phyloP scores from a whole-genome alignment of 2,888 invertebrate species.

The Callosobruchus maculatus region DNA sequence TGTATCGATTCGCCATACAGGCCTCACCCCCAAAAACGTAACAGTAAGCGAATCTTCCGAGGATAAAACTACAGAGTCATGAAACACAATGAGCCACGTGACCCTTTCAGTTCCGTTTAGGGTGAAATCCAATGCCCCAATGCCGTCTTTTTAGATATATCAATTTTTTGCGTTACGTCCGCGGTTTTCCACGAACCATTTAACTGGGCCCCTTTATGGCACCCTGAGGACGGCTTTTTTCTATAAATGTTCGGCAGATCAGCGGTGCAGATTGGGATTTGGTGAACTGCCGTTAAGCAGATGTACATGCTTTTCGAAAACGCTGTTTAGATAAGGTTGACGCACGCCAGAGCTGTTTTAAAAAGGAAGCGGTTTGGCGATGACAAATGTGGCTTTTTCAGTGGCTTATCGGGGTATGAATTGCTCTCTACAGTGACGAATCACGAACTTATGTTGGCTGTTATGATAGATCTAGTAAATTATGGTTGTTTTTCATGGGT shows the following conservation, averaged over 20 bases:
- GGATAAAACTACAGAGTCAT: constrained; percentile 47
- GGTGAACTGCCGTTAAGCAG: neutral
- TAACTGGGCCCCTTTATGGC: constrained; percentile 44
- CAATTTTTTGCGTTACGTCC: constrained; percentile 44
- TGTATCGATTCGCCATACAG: neutral
- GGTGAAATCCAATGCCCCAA: constrained; percentile 39
- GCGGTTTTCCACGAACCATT: constrained; percentile 47
- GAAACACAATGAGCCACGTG: constrained; percentile 48
- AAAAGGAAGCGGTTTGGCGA: neutral
- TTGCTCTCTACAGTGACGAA: neutral
- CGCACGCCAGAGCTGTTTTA: too few relatives aligned
- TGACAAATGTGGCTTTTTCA: neutral
- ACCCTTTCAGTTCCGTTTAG: constrained; percentile 43
- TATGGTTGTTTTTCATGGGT: too few relatives aligned
- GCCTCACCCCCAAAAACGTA: neutral
- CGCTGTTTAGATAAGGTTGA: neutral
- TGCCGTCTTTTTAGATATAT: constrained; percentile 37
- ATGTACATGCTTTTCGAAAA: neutral
- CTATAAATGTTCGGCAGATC: constrained; percentile 5
- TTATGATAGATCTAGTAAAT: too few relatives aligned
- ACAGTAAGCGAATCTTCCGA: constrained; percentile 14
- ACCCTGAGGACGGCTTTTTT: constrained; percentile 27
- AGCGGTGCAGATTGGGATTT: neutral
- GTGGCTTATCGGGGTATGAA: neutral
- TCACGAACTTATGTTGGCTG: neutral